phyloP scores from a whole-genome alignment of 2,888 invertebrate genomes.

The Cataglyphis albicans region DNA sequence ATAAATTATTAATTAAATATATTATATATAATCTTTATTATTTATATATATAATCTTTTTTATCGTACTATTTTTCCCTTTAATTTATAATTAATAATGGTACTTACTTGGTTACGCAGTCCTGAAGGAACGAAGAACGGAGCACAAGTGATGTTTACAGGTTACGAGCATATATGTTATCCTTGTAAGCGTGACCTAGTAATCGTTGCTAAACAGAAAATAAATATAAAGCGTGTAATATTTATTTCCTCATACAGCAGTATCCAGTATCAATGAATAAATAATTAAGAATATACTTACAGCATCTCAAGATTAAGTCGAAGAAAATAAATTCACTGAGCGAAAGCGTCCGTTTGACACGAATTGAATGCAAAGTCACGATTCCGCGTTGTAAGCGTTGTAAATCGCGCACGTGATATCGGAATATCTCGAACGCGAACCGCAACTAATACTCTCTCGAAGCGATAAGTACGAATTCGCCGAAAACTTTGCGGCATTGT shows the following conservation, averaged over 20 bases:
- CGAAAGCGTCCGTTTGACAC: constrained; percentile 31
- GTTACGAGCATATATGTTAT: background rate
- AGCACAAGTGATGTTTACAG: background rate
- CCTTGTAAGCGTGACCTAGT: background rate
- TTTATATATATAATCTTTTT: background rate
- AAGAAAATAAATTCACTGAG: constrained; percentile 15
- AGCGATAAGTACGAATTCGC: constrained; percentile 30
- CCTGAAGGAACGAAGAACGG: background rate
- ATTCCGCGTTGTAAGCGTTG: constrained; percentile 6
- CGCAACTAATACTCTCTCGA: constrained; percentile 17
- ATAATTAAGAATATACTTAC: background rate
- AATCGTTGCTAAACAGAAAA: background rate
- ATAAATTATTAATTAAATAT: background rate
- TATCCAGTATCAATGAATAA: background rate
- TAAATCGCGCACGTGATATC: constrained; percentile 43
- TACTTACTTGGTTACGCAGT: background rate
- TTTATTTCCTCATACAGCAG: background rate
- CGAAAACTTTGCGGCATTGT: constrained; percentile 21
- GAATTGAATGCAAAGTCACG: constrained; percentile 38
- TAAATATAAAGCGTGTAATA: background rate
- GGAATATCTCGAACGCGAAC: constrained; percentile 23
- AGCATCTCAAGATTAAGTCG: constrained; percentile 3
- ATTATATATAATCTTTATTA: constrained; percentile 1
- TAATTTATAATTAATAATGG: background rate
- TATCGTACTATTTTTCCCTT: background rate